These are phyloP conservation scores for Acanthiza pusilla DNA, from an alignment of 2,797 vertebrate genomes.

Conservation along the genomic window DNA sequence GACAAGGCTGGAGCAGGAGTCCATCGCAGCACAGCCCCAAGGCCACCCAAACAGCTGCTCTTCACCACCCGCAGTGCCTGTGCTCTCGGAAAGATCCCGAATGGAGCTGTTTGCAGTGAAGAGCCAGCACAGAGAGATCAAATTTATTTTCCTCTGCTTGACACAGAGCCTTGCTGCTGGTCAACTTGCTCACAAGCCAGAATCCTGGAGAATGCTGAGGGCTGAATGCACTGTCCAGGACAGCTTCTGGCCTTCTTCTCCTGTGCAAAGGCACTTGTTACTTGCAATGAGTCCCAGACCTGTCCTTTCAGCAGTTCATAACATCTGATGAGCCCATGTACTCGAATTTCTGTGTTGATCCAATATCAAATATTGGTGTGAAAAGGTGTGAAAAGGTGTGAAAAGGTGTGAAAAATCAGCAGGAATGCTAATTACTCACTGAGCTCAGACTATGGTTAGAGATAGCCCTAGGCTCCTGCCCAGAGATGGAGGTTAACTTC, in stretches of 20 bases:
- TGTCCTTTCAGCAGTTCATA: background rate
- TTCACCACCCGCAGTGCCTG: background rate
- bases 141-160: background rate
- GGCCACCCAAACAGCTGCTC: background rate
- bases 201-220: background rate
- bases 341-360: background rate
- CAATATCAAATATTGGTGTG: background rate
- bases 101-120: background rate
- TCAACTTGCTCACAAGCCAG: background rate
- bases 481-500: background rate
- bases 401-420: background rate
- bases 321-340: background rate
- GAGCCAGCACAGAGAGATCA: background rate
- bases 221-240: fast-evolving
- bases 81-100: fast-evolving
- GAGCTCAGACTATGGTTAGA: background rate
- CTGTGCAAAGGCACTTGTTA: background rate
- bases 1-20: background rate
- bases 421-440: background rate
- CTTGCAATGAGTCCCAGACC: background rate
- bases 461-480: background rate
- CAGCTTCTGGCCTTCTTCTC: background rate
- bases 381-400: background rate
- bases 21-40: fast-evolving
- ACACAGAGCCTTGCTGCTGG: fast-evolving